Base-by-base conservation (phyloP, 2,888 invertebrate species). In the Abrostola triplasia region DNA sequence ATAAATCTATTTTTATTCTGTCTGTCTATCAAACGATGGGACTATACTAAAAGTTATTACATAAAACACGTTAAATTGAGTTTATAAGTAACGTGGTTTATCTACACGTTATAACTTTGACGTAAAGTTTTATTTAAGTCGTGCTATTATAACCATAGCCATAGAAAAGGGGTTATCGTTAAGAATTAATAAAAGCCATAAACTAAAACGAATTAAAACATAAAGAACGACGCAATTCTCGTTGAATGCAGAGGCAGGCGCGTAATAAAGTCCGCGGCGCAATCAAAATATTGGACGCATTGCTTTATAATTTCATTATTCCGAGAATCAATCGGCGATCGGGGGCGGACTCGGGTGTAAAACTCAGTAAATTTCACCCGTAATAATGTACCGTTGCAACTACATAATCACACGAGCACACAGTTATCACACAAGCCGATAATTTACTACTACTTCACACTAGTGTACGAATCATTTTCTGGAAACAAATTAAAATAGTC, bases 401-500 rank as follows among this genome's bases (percentile, higher is more conserved):
- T 76, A 85, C 85, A 81, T 84, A 87, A 87, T 88, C 79, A 80
- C 71, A 81, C 70, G 59, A 40, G 24, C 40, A 40, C 52, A 48
- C 70, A 60, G 76, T 77, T 79, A 76, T 77, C 72, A 77, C 63
- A 73, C 75, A 68, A 76, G 75, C 80, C 79, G 81, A 82, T 87
- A 87, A 90, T 88, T 87, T 77, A 77, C 76, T 77, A 79, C 78
- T 83, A 84, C 83, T 90, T 89, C 88, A 88, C 90, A 90, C 90
- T 84, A 83, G 81, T 61, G 37, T 64, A 69, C 58, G 68, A 67
- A 65, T 53, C 35, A 48, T 51, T 79, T 80, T 73, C 66, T 51
- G 53, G 63, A 67, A 77, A 74, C 61, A 41, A 75, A 80, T 79
- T 80, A 70, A 70, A 67, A 80, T 76, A 69, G 80, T 79, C 71